Base-by-base conservation (phyloP, 2,113 vertebrate species). In the Erythrocercus mccallii region DNA sequence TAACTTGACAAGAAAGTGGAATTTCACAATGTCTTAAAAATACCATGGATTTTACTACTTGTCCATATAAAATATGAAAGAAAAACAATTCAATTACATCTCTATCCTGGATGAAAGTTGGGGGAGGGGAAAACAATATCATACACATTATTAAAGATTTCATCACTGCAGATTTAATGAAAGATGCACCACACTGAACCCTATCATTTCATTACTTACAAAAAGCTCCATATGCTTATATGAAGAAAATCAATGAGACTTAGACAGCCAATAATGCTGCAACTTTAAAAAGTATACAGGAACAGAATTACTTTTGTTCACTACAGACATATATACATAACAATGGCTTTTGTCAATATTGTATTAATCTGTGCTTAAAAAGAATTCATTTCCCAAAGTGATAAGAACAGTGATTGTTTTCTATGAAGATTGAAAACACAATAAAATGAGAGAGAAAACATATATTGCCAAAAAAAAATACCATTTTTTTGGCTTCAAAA, bases 121-220 rank as follows among this genome's bases (percentile, higher is more conserved):
- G 31, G 48, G 81, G 82, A 91, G n/a, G 71, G 91, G 77, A 93
- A 76, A 91, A 91, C 69, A 95, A 87, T 93, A 37, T 79, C 81
- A 88, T 81, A 86, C 38, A 74, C 71, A 69, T 96, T 96, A 96
- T 95, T 96, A 97, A 97, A 88, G 93, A 95, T 96, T 97, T 93
- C 40, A 91, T 95, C 87, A 77, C 48, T 78, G 68, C 77, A 96
- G 72, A 96, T 90, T 94, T 97, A 94, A 97, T 97, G 96, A 96
- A 92, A 97, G 85, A 92, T 92, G 83, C 78, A 92, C 82, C 33
- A 76, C 50, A 80, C 20, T 94, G 93, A 95, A 96, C 94, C 78
- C 37, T 91, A 70, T 42, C 47, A 81, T 94, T 95, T 97, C 81
- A 72, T 95, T 93, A 77, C 54, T 93, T 90, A 92, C 37, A 88